phyloP scores from a whole-genome alignment of 2,888 invertebrate species.

The Seladonia tumulorum region DNA sequence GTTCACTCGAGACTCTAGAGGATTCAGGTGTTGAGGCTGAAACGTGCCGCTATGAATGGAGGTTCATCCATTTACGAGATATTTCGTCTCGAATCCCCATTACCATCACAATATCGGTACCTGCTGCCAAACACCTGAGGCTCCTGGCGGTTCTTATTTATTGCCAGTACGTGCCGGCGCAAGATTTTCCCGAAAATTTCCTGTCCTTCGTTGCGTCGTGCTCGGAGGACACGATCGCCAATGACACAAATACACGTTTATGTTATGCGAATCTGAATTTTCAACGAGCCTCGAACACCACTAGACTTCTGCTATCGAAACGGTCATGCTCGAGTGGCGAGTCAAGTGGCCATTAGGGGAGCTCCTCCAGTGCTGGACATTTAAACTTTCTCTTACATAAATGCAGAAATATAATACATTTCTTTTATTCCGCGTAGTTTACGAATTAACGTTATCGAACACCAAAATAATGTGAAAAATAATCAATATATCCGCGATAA shows the following conservation, averaged over 20 bases:
- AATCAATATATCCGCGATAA: too few species aligned
- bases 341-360: conserved; percentile 49
- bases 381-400: conserved; percentile 29
- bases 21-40: conserved; percentile 68
- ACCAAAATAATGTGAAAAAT: too few species aligned
- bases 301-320: conserved; percentile 47
- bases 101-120: conserved; percentile 82
- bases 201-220: neutral
- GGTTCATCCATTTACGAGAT: conserved; percentile 78
- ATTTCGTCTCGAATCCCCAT: conserved; percentile 78
- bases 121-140: conserved; percentile 66
- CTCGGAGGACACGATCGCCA: neutral
- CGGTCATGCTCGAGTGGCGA: conserved; percentile 49
- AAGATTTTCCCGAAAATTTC: conserved; percentile 50
- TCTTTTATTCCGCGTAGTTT: too few species aligned
- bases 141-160: conserved; percentile 64
- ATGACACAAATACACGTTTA: neutral
- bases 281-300: conserved; percentile 43
- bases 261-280: conserved; percentile 47
- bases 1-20: neutral
- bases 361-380: conserved; percentile 3
- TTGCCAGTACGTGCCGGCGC: conserved; percentile 72
- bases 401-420: too few species aligned
- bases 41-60: conserved; percentile 81
- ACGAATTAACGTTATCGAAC: too few species aligned